Evolutionary conservation across 2,797 vertebrate species (phyloP), one percentile per base, ranked within the genome.

Genomic region (Paratrypauchen microcephalus): DNA sequence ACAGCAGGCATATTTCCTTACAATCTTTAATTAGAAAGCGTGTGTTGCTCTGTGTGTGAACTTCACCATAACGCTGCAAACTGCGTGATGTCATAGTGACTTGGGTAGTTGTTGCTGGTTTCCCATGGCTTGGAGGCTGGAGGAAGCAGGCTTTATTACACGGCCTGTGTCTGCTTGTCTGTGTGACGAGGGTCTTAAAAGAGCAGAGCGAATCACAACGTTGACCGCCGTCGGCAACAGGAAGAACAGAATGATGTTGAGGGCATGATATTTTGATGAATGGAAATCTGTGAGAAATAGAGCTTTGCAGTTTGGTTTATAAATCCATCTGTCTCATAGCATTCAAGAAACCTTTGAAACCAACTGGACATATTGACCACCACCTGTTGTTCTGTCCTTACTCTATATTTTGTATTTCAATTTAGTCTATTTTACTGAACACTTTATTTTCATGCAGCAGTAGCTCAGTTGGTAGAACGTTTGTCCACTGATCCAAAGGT

Each of bases 151-250:
- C 71, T 86, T 89, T 65, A 80, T 88, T 72, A 68, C 77, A 78
- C 74, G 73, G 82, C 86, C 81, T 85, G 85, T 79, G 24, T 65
- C 73, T 85, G 82, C 87, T 82, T 61, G 86, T 85, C 85, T 84
- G 52, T 32, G 16, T 50, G 65, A 63, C 66, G 76, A 72, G 45
- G 56, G 30, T 32, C 56, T 64, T 68, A 28, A 23, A 57, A 57
- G 71, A 45, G 54, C 19, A 72, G 66, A 68, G 30, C 41, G 61
- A 72, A 45, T 65, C 62, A 52, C 55, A 72, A 39, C 65, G 65
- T 79, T 83, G 69, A 81, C 86, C 68, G 74, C 60, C 71, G 71
- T 70, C 68, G 81, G 75, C 71, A 55, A 79, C 76, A 83, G 66
- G 68, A 88, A 85, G 68, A 74, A 70, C 45, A 68, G 67, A 67